Evolutionary conservation across 2,888 invertebrate genomes (phyloP).

Genomic region (Unio delphinus): DNA sequence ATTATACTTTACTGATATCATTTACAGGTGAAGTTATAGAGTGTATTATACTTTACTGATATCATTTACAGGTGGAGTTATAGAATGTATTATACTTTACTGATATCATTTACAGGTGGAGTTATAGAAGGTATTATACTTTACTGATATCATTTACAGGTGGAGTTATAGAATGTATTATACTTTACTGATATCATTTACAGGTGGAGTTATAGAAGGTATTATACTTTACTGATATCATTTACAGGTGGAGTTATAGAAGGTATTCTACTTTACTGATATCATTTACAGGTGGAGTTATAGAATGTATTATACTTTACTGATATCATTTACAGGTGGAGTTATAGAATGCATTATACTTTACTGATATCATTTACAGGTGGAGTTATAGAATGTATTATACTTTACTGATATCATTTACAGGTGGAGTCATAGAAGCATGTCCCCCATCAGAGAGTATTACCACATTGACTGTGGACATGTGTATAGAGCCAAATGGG

Average conservation of each 20-base stretch:
- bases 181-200: too few species aligned
- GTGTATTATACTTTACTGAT: neutral
- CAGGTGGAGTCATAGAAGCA: conserved; percentile 71
- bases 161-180: conserved; percentile 65
- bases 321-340: too few species aligned
- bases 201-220: too few species aligned
- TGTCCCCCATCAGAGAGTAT: conserved; percentile 70
- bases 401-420: neutral
- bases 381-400: too few species aligned
- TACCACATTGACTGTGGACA: conserved; percentile 67
- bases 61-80: conserved; percentile 65
- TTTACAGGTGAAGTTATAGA: conserved; percentile 70
- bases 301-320: too few species aligned
- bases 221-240: too few species aligned
- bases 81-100: conserved; percentile 44
- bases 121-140: conserved; percentile 61
- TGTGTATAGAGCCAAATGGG: conserved; percentile 70
- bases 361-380: too few species aligned
- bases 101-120: conserved; percentile 59
- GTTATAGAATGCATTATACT: too few species aligned
- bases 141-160: conserved; percentile 44
- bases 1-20: neutral
- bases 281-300: too few species aligned
- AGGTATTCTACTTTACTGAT: too few species aligned
- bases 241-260: too few species aligned